Base-by-base conservation (phyloP, 2,888 invertebrate species). In the Tholera decimalis region DNA sequence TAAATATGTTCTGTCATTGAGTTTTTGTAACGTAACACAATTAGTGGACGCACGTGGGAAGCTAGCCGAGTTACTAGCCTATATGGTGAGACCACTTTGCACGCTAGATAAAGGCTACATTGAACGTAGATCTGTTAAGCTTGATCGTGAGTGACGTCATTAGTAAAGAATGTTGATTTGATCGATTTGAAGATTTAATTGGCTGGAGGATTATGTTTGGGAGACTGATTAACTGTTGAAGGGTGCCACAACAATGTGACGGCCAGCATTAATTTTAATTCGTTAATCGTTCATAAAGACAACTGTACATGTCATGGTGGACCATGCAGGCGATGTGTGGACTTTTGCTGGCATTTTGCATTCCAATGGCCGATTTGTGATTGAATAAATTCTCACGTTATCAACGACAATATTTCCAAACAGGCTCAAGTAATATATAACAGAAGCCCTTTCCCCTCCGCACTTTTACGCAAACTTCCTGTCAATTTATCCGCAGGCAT, bases 21-120 rank as follows among this genome's bases (percentile, higher is more conserved):
- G 87, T 91, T 92, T 92, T 92, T 91, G 83, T 89, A 85, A 83
- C 82, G 77, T 80, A 75, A 83, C 78, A 77, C 83, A 82, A 87
- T 88, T 87, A 87, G 79, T 66, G 65, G 26, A 24, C 51, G 63
- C 66, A 79, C 79, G 90, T 90, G 88, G 90, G 91, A 39, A 47
- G 85, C 9, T 39, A 53, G 64, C 76, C n/a, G 75, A 73, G 75
- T 77, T 78, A 80, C 73, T 76, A 77, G 49, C 71, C 20, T 49
- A 62, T 80, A 79, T 64, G 81, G 82, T 37, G 59, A 70, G 44
- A 80, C 73, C 44, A 64, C 69, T 79, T 70, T 47, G 53, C 43
- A 63, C 43, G 54, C 39, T 54, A 58, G 62, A 62, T 57, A 53
- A 63, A 44, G 58, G 59, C 44, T 53, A 46, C 68, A 64, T 66